These are phyloP conservation scores for Heterocephalus glaber DNA, from an alignment of 2,113 vertebrate species.

Conservation along the genomic window DNA sequence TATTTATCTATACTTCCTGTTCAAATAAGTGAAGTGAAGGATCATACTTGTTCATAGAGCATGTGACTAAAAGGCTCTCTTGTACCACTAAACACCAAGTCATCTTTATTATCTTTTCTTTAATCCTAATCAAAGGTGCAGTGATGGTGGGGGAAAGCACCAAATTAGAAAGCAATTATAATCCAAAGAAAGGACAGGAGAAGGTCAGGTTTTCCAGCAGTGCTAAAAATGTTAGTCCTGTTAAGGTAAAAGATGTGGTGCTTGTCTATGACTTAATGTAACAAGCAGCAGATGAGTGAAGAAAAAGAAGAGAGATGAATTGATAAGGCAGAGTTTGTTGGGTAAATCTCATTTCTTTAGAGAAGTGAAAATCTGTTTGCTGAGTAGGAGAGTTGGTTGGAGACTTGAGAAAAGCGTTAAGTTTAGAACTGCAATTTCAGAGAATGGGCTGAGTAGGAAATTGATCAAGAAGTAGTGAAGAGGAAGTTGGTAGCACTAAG, in stretches of 20 bases:
- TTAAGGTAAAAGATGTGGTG: background rate
- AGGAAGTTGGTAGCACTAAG: background rate
- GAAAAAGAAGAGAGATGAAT: background rate
- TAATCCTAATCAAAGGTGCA: background rate
- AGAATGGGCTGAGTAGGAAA: background rate
- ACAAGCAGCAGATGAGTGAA: conserved; percentile 23
- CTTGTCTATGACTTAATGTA: background rate
- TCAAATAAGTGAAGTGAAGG: conserved; percentile 2
- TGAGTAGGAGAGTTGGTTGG: background rate
- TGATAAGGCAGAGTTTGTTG: conserved; percentile 14
- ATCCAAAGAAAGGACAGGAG: background rate
- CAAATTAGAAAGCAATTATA: background rate
- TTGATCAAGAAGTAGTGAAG: too few relatives aligned
- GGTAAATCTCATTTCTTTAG: background rate
- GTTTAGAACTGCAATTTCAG: conserved; percentile 9
- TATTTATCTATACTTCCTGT: conserved; percentile 11
- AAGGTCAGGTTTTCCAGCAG: background rate
- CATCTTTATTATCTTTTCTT: background rate
- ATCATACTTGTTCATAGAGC: background rate
- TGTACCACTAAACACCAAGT: background rate
- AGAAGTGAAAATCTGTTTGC: background rate
- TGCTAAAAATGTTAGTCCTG: background rate
- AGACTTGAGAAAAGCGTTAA: conserved; percentile 7
- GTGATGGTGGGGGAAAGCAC: background rate
- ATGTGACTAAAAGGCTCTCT: conserved; percentile 13